A percentile compares a stretch with the other conserved stretches of the same genome.
Conservation (phyloP, 1,140 invertebrate species). For the Drosophila hydei region DNA sequence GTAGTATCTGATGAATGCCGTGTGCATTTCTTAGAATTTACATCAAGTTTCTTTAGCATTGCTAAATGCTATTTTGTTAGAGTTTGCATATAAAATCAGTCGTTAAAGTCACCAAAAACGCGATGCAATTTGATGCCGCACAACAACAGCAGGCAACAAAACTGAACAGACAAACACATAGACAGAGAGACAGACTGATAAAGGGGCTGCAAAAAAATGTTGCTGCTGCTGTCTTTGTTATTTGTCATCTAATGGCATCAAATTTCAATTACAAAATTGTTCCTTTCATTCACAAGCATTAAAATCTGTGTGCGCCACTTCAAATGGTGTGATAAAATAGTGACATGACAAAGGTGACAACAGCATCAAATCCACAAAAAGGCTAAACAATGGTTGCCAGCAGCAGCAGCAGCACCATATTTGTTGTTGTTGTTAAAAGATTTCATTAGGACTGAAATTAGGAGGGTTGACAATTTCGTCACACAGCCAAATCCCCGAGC, state of each 20-base stretch:
- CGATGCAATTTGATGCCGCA: constrained; percentile 44
- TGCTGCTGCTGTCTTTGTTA: constrained; percentile 27
- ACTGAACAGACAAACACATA: constrained; percentile 2
- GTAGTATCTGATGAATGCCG: constrained; percentile 71
- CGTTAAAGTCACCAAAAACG: constrained; percentile 50
- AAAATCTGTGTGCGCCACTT: constrained; percentile 44
- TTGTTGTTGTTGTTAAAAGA: constrained; percentile 61
- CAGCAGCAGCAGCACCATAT: constrained; percentile 40
- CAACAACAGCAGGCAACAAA: constrained; percentile 17
- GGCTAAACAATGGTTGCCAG: constrained; percentile 72
- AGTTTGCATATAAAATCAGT: constrained; percentile 46
- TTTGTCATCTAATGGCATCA: constrained; percentile 74
- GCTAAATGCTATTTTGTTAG: constrained; percentile 49
- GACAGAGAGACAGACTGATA: constrained; percentile 4
- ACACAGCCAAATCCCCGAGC: constrained; percentile 47
- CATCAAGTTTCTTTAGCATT: constrained; percentile 76
- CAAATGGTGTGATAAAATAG: constrained; percentile 60
- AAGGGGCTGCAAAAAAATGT: constrained; percentile 21
- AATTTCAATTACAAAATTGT: constrained; percentile 82
- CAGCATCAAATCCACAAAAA: constrained; percentile 73
- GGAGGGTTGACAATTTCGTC: constrained; percentile 79
- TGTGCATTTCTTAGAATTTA: constrained; percentile 69
- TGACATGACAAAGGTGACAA: constrained; percentile 79
- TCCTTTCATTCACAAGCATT: constrained; percentile 47
- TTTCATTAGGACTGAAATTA: constrained; percentile 76